These are phyloP conservation scores for Drosophila kambysellisi DNA, from an alignment of 2,888 invertebrate genomes.

Conservation along the genomic window DNA sequence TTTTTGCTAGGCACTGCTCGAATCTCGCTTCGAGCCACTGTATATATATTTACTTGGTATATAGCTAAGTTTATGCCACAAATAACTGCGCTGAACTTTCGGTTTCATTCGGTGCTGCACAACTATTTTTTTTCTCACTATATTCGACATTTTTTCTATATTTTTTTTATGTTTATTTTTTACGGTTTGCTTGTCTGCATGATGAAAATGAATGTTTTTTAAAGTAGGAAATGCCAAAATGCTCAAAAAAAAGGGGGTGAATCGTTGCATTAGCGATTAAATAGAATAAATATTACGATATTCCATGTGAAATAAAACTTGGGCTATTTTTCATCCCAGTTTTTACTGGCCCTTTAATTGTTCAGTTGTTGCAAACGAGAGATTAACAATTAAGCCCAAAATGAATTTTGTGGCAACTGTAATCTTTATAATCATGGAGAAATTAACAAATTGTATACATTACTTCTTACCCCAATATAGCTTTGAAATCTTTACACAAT, in stretches of 20 bases:
- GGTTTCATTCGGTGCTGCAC: slow-evolving; percentile 63
- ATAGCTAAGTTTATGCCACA: slow-evolving; percentile 6
- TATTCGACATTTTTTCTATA: slow-evolving; percentile 25
- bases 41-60: slow-evolving; percentile 5
- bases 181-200: slow-evolving; percentile 55
- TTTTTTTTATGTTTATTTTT: slow-evolving; percentile 6
- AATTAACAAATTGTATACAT: neutral
- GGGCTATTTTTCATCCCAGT: slow-evolving; percentile 12
- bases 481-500: neutral
- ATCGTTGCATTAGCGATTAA: slow-evolving; percentile 24
- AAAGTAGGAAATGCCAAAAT: slow-evolving; percentile 82
- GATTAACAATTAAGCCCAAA: neutral
- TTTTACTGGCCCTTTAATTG: neutral
- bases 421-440: neutral
- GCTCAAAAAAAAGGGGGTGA: slow-evolving; percentile 38
- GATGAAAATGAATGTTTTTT: slow-evolving; percentile 83
- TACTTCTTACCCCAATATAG: neutral
- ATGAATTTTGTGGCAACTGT: neutral
- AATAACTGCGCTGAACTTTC: slow-evolving; percentile 70
- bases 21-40: too few relatives aligned
- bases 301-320: slow-evolving; percentile 25
- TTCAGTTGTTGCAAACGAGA: neutral
- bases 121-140: slow-evolving; percentile 40
- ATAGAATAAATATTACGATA: slow-evolving; percentile 41
- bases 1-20: too few relatives aligned